Percentiles rank a stretch among this genome's conserved stretches.
These are phyloP conservation scores for Amazona guildingii DNA, from an alignment of 2,113 vertebrate species.

Conservation along the genomic window DNA sequence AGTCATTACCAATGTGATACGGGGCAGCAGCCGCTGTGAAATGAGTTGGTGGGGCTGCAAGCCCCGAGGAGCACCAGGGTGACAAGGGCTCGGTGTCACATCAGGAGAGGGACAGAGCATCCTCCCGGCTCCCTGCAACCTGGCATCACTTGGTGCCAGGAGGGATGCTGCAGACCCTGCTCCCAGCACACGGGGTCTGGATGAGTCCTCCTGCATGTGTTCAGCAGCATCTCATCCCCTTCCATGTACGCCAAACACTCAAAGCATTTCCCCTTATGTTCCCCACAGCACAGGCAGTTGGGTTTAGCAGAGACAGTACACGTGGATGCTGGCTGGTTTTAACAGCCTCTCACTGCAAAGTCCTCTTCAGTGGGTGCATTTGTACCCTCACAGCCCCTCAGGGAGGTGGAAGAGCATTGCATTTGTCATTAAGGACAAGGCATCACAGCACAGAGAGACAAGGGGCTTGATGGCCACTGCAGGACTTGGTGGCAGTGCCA, in stretches of 20 bases:
- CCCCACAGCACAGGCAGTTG: fast-evolving
- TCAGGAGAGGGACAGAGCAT: fast-evolving
- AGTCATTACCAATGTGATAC: constrained; percentile 23
- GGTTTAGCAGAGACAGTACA: background rate
- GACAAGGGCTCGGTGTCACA: fast-evolving
- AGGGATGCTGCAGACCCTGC: background rate
- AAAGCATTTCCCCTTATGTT: background rate
- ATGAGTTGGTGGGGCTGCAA: background rate
- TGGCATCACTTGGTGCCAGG: no score
- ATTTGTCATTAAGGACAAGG: background rate
- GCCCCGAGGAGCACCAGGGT: fast-evolving
- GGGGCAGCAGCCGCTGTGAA: background rate
- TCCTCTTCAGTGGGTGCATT: background rate
- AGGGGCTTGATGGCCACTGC: background rate
- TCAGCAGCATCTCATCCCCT: background rate
- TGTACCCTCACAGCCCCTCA: background rate
- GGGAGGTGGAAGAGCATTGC: background rate
- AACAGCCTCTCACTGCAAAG: background rate
- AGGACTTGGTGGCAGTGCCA: background rate
- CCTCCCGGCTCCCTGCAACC: background rate
- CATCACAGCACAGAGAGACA: fast-evolving
- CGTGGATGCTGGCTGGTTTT: background rate
- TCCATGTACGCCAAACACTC: background rate
- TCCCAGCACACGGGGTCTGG: fast-evolving
- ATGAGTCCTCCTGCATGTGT: background rate